A percentile compares a stretch with the other conserved stretches of the same genome.
phyloP scores from a whole-genome alignment of 1,140 invertebrate species.

The Drosophila pseudoananassae region DNA sequence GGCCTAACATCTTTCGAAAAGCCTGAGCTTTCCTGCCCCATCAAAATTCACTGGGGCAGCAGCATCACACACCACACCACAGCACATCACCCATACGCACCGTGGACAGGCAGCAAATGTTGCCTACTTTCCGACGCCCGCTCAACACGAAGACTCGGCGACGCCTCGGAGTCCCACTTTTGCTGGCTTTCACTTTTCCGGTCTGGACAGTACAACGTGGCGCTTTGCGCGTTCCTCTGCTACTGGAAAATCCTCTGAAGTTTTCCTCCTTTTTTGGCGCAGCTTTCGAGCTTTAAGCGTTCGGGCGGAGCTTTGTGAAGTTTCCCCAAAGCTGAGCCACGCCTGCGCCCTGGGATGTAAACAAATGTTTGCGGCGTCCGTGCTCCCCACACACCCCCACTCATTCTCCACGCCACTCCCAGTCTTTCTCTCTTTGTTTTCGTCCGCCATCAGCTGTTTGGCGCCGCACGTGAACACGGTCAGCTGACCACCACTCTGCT shows the following conservation, averaged over 20 bases:
- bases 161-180: slow-evolving; percentile 17
- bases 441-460: slow-evolving; percentile 49
- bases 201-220: slow-evolving; percentile 48
- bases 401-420: neutral
- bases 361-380: slow-evolving; percentile 32
- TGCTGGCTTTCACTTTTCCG: slow-evolving; percentile 13
- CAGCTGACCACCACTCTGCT: slow-evolving; percentile 27
- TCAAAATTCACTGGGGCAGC: slow-evolving; percentile 19
- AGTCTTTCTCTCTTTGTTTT: slow-evolving; percentile 28
- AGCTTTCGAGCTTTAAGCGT: slow-evolving; percentile 57
- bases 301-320: slow-evolving; percentile 35
- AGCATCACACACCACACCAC: slow-evolving; percentile 5
- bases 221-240: slow-evolving; percentile 59
- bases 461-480: slow-evolving; percentile 37
- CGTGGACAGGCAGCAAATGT: slow-evolving; percentile 47
- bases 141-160: slow-evolving; percentile 19
- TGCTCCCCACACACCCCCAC: neutral
- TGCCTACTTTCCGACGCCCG: slow-evolving; percentile 44
- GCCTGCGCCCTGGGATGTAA: slow-evolving; percentile 59
- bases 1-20: slow-evolving; percentile 34
- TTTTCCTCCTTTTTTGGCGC: slow-evolving; percentile 27
- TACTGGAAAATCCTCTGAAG: slow-evolving; percentile 56
- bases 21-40: slow-evolving; percentile 34
- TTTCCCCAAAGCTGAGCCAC: slow-evolving; percentile 54
- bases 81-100: slow-evolving; percentile 53